Evolutionary conservation across 2,113 vertebrate genomes (phyloP), one percentile per base, ranked within the genome.

Genomic region (Entelurus aequoreus): DNA sequence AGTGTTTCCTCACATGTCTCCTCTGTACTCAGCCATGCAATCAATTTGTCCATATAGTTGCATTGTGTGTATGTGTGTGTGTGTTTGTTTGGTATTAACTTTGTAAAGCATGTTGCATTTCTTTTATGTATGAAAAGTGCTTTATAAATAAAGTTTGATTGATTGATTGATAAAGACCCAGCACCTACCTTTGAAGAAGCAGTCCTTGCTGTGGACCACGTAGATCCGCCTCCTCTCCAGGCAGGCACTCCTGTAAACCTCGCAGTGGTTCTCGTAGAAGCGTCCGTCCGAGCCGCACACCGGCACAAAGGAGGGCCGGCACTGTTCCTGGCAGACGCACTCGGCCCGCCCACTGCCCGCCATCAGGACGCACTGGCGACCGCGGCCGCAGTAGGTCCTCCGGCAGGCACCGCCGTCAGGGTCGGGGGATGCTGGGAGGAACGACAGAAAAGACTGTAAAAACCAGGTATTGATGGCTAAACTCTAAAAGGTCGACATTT

Each of bases 211-310:
- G 87, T 91, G 94, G 16, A 91, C 74, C 21, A 91, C 84, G 54
- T 89, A 87, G 78, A 97, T 92, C 62, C 88, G 90, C 72, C 87
- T 93, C 62, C 86, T 87, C 87, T 92, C 90, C 84, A 95, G 88
- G 54, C 96, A 98, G 0, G 94, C 93, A 2, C 93, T 86, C 28
- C 91, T 92, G 76, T 95, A 94, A 52, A 98, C 89, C 68, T 97
- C 93, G 1, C 96, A 98, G 87, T 98, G 96, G 76, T 97, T 98
- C 70, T 96, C 93, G 2, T 98, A 98, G 72, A 98, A 92, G 44
- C 88, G 88, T 62, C 95, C 94, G 0, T 98, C 94, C 0, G 96
- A 98, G 48, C 96, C 96, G 0, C 96, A 98, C 74, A 96, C 90
- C 0, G 96, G 96, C 84, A 96, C 62, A 50, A 95, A 98, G 76